Evolutionary conservation across 2,797 vertebrate species (phyloP).

Genomic region (Catamblyrhynchus diadema): DNA sequence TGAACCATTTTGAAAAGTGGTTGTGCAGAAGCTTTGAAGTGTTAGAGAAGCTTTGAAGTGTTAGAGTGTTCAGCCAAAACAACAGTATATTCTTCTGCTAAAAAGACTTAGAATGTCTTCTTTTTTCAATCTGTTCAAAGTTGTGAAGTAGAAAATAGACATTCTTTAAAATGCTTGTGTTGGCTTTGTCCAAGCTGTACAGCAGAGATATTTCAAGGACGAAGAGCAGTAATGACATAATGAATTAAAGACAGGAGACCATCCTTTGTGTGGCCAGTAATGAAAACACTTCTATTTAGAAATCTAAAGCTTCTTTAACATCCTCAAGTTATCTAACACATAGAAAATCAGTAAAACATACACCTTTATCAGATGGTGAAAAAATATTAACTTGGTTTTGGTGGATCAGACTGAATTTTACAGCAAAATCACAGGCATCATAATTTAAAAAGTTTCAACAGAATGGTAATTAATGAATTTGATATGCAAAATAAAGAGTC

Average conservation of each 20-base stretch:
- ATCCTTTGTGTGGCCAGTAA: background rate
- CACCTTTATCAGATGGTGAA: background rate
- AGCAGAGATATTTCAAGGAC: background rate
- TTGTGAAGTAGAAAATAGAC: constrained; percentile 1
- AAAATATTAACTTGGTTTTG: background rate
- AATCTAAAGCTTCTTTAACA: background rate
- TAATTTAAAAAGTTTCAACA: background rate
- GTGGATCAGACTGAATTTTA: background rate
- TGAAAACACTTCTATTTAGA: background rate
- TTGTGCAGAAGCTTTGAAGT: background rate
- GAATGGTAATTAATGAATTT: background rate
- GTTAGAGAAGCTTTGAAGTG: background rate
- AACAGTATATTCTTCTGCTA: background rate
- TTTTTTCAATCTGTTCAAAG: background rate
- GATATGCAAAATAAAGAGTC: background rate
- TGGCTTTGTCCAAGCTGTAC: background rate
- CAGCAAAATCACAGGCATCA: background rate
- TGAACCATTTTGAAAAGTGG: background rate
- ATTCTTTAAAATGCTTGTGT: background rate
- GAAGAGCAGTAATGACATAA: background rate
- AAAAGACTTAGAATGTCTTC: background rate
- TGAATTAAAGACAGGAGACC: background rate
- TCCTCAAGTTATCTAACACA: background rate
- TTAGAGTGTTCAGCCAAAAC: constrained; percentile 1
- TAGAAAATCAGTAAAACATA: background rate